A percentile compares a stretch with the other conserved stretches of the same genome.
phyloP scores from a whole-genome alignment of 2,113 vertebrate species.

The Pteropus alecto region DNA sequence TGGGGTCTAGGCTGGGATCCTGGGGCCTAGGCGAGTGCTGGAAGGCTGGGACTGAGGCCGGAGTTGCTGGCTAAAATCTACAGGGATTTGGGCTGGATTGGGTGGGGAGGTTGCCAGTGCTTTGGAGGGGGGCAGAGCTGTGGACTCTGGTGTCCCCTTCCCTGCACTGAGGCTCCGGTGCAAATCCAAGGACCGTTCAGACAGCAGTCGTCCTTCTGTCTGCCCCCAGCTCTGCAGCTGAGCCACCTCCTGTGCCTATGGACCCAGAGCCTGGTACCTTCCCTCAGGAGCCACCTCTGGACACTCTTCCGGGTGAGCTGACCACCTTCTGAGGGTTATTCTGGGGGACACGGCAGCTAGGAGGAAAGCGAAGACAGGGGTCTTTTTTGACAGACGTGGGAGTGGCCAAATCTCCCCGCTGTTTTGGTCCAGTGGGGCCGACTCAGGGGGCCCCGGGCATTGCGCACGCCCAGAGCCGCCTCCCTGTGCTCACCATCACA shows the following conservation, averaged over 20 bases:
- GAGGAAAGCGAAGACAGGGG: not conserved
- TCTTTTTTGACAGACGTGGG: not conserved
- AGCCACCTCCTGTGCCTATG: fast-evolving
- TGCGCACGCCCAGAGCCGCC: fast-evolving
- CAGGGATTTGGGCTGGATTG: not conserved
- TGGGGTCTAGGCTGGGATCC: not conserved
- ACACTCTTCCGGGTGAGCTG: constrained; percentile 44
- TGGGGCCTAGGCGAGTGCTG: not conserved
- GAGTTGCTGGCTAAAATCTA: not conserved
- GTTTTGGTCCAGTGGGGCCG: not conserved
- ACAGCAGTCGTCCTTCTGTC: not conserved
- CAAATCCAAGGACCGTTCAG: not conserved
- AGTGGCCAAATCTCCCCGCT: not conserved
- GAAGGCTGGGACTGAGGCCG: too few species aligned
- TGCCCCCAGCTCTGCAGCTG: constrained; percentile 2
- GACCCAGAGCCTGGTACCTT: not conserved
- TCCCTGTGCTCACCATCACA: fast-evolving
- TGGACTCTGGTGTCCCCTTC: not conserved
- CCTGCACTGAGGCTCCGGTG: fast-evolving
- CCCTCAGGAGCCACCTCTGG: not conserved
- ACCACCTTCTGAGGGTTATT: not conserved
- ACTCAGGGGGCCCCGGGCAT: not conserved
- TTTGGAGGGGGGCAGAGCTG: not conserved
- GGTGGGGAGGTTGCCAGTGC: not conserved
- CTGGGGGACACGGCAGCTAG: not conserved